phyloP scores from a whole-genome alignment of 2,888 invertebrate species.

The Rutpela maculata region DNA sequence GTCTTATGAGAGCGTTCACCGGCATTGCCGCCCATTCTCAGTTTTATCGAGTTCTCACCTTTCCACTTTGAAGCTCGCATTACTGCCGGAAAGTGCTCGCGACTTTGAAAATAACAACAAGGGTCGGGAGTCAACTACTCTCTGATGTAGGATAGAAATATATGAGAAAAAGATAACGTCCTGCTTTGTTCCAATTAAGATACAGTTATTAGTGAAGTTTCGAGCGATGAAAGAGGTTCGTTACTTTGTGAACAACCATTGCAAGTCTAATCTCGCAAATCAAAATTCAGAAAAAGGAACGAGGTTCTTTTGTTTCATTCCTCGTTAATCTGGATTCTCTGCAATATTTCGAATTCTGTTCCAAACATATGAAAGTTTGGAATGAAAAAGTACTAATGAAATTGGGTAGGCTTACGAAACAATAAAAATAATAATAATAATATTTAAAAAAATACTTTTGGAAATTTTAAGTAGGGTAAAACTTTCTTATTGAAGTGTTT shows the following conservation, averaged over 20 bases:
- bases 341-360: too few relatives aligned
- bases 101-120: not conserved
- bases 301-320: too few relatives aligned
- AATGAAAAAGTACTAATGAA: too few relatives aligned
- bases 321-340: too few relatives aligned
- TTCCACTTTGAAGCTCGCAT: slow-evolving; percentile 15
- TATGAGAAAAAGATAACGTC: not conserved
- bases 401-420: too few relatives aligned
- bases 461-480: too few relatives aligned
- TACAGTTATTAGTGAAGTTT: not conserved
- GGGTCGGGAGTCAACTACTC: not conserved
- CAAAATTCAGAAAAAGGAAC: not conserved
- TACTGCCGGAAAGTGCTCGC: not conserved
- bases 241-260: not conserved
- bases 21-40: not conserved
- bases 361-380: too few relatives aligned
- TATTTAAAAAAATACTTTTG: too few relatives aligned
- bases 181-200: not conserved
- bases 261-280: not conserved
- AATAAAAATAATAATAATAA: too few relatives aligned
- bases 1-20: slow-evolving; percentile 3
- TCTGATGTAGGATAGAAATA: not conserved
- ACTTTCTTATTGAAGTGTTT: too few relatives aligned
- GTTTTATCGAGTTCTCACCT: slow-evolving; percentile 1
- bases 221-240: not conserved